Percentiles rank a stretch among this genome's conserved stretches.
Evolutionary conservation across 2,797 vertebrate genomes (phyloP).

Genomic region (Scolopax bukidnonensis): DNA sequence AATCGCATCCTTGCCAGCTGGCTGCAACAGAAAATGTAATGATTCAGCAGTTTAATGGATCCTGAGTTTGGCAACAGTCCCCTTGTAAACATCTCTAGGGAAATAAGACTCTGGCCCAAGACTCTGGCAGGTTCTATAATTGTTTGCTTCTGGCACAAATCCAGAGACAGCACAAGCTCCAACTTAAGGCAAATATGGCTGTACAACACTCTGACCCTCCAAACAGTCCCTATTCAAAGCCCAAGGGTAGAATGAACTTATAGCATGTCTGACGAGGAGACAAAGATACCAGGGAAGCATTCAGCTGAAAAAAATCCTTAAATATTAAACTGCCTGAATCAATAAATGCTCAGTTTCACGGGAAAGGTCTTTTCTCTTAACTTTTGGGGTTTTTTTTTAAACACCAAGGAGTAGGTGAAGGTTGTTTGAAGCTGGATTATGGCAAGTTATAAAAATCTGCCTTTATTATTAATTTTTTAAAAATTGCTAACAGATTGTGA

Average conservation of each 20-base stretch:
- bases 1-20: slow-evolving; percentile 66
- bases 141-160: slow-evolving; percentile 68
- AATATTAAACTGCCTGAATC: not conserved
- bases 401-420: not conserved
- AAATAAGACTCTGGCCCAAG: slow-evolving; percentile 65
- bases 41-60: slow-evolving; percentile 76
- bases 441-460: not conserved
- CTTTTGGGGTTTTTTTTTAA: not conserved
- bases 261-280: not conserved
- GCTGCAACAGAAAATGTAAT: slow-evolving; percentile 62
- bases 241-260: not conserved
- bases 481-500: not conserved
- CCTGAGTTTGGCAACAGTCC: slow-evolving; percentile 64
- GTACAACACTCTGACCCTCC: not conserved
- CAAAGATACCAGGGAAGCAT: slow-evolving; percentile 7
- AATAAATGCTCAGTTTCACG: not conserved
- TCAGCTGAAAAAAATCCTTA: not conserved
- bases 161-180: slow-evolving; percentile 32
- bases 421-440: not conserved
- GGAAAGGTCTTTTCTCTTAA: not conserved
- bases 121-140: slow-evolving; percentile 61
- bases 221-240: slow-evolving; percentile 8
- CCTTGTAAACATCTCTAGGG: slow-evolving; percentile 44
- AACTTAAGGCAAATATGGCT: slow-evolving; percentile 31
- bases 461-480: not conserved